phyloP scores from a whole-genome alignment of 2,113 vertebrate species.

The Tauraco erythrolophus region DNA sequence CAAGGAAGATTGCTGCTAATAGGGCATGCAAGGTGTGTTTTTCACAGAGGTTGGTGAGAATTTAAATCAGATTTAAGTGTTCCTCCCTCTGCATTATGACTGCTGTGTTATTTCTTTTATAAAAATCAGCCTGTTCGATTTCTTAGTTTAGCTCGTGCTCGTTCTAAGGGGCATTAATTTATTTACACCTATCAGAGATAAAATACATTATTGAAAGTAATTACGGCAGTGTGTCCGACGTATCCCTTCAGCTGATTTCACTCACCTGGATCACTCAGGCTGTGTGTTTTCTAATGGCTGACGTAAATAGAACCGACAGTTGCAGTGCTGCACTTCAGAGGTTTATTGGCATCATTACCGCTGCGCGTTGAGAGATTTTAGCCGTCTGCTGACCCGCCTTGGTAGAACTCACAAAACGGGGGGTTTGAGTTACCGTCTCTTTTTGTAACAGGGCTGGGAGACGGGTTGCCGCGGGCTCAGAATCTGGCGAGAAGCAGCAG shows the following conservation, averaged over 20 bases:
- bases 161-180: neutral
- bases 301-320: neutral
- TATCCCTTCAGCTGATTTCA: neutral
- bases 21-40: neutral
- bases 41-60: neutral
- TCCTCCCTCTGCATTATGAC: neutral
- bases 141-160: neutral
- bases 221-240: neutral
- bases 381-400: neutral
- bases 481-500: neutral
- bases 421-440: too few relatives aligned
- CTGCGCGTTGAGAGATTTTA: neutral
- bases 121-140: neutral
- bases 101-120: neutral
- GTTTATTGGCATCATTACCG: neutral
- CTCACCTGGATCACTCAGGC: neutral
- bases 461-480: neutral
- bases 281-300: neutral
- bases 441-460: constrained; percentile 21
- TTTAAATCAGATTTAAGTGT: neutral
- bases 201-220: neutral
- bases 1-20: neutral
- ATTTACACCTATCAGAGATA: neutral
- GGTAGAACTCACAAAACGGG: neutral
- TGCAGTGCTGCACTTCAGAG: neutral